Evolutionary conservation across 2,797 vertebrate genomes (phyloP), one percentile per base, ranked within the genome.

Genomic region (Hippopotamyrus pictus): DNA sequence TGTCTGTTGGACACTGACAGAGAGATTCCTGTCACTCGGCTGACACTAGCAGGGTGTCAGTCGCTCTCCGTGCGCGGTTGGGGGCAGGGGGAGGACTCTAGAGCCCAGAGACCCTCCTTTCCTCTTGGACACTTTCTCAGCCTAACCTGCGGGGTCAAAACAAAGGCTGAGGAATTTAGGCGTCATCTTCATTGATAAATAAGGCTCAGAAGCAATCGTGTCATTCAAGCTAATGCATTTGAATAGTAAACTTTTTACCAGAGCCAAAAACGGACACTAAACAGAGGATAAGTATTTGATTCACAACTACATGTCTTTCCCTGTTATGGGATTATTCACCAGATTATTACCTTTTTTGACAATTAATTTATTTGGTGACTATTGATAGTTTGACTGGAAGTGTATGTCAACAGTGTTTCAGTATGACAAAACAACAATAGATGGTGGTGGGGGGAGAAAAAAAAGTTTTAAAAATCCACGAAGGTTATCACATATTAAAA

Each of bases 51-150:
- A 19, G 73, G 41, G 37, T 41, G 73, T n/a, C 73, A 44, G 73
- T 46, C 29, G 65, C 90, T 88, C 88, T 91, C 92, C 92, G 90
- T 90, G 93, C 94, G 91, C 89, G 91, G 89, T 90, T 93, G 29
- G 88, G 65, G 91, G 92, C 91, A 90, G 22, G 89, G 91, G 69
- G 88, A 88, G 86, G 92, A 91, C 86, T 91, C 90, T 90, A 85
- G 48, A 91, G 88, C 91, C 89, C 89, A 90, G 59, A 92, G 88
- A 88, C 82, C 88, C 90, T 69, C 59, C 88, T n/a, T 37, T 89
- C 53, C 82, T 37, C 86, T 89, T 82, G 48, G 46, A 89, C 89
- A 86, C 90, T 44, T 53, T 83, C 79, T 73, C 33, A 37, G 22
- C 89, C 41, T 87, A 73, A 87, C 50, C 89, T 89, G 82, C 46